Percentiles rank a stretch among this genome's conserved stretches.
Conservation (phyloP, 2,888 invertebrate genomes). For the Eledona agricola region DNA sequence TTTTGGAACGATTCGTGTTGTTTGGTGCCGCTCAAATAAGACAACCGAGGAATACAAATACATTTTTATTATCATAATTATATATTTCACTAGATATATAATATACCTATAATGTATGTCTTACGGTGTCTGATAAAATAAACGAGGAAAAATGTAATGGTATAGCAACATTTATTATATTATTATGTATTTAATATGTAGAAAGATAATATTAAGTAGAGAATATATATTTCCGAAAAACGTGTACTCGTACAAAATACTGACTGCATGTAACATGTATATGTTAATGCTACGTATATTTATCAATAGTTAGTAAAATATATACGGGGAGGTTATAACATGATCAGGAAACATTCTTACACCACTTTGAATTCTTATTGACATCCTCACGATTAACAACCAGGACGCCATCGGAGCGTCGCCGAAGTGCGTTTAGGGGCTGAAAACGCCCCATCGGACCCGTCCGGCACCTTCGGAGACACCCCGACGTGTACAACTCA, state of each 20-base stretch:
- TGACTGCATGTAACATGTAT: slow-evolving; percentile 57
- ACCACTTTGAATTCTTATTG: slow-evolving; percentile 59
- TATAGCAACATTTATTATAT: slow-evolving; percentile 64
- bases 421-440: slow-evolving; percentile 32
- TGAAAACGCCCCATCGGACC: background rate
- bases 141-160: slow-evolving; percentile 62
- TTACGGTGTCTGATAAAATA: slow-evolving; percentile 64
- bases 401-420: slow-evolving; percentile 54
- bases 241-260: slow-evolving; percentile 65
- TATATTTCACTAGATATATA: slow-evolving; percentile 64
- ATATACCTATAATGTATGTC: slow-evolving; percentile 62
- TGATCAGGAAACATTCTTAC: slow-evolving; percentile 54
- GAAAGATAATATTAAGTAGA: slow-evolving; percentile 63
- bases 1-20: too few relatives aligned
- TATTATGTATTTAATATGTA: slow-evolving; percentile 61
- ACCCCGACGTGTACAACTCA: slow-evolving; percentile 40
- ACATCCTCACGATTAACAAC: slow-evolving; percentile 61
- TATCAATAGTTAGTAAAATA: slow-evolving; percentile 58
- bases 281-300: slow-evolving; percentile 59
- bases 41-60: slow-evolving; percentile 61
- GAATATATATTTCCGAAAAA: slow-evolving; percentile 62
- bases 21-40: slow-evolving; percentile 36
- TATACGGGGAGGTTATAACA: slow-evolving; percentile 59
- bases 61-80: slow-evolving; percentile 64
- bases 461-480: slow-evolving; percentile 8